Base-by-base conservation (phyloP, 2,888 invertebrate species). In the Cheilosia variabilis region DNA sequence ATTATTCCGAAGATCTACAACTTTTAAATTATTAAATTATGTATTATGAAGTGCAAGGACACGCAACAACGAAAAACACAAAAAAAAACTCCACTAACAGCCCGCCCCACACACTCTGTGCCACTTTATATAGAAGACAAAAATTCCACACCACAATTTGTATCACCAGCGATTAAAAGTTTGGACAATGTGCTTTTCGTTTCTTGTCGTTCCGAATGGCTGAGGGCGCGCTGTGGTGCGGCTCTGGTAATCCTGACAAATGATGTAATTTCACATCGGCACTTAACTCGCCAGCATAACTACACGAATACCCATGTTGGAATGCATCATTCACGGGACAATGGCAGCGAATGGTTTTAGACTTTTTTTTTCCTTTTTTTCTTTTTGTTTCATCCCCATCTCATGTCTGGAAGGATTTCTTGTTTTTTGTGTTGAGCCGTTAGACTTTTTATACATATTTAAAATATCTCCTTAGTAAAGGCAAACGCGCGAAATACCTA, bases 261-360 rank as follows among this genome's bases (percentile, higher is more conserved):
- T 79, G 83, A 79, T 79, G 79, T 84, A 78, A 84, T 84, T 84
- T 69, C 79, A 84, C 79, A 79, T 84, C 83, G 79, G 66, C 79
- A 84, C 83, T 84, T 84, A 78, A 75, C 73, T 84, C 78, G 68
- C 83, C 79, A 75, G 68, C 47, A 43, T 57, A 63, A 72, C 82
- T 71, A 75, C 78, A 72, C 45, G 65, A 84, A 69, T 57, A 75
- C 73, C 68, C 83, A 69, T 84, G 78, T 84, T 68, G 69, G 69
- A 84, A 84, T 83, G 79, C 73, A 84, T 84, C 73, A 84, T 75
- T 84, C 73, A 62, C 62, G 79, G 79, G 57, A 79, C 58, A 55
- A 73, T 63, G 63, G 43, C 65, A 60, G 47, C 57, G 71, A 58
- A 62, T 55, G 77, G 66, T 83, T 72, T 83, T 62, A 82, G 50